A percentile compares a stretch with the other conserved stretches of the same genome.
Conservation (phyloP, 2,797 vertebrate species). For the Lacerta bilineata region DNA sequence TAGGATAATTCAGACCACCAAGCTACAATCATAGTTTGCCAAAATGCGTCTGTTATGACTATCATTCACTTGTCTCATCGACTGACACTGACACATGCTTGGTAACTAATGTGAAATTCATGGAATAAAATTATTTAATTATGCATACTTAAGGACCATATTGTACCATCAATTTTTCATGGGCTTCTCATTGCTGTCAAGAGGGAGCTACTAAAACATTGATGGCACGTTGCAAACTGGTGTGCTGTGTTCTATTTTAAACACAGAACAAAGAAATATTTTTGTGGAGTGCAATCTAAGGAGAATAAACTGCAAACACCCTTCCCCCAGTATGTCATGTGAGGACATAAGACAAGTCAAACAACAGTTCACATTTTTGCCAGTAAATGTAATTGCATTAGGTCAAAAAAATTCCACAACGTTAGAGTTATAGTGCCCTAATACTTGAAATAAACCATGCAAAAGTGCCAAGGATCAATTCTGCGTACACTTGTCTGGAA, state of each 20-base stretch:
- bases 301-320: constrained; percentile 42
- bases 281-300: constrained; percentile 59
- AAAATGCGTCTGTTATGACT: constrained; percentile 48
- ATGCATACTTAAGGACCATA: constrained; percentile 61
- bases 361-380: constrained; percentile 27
- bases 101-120: constrained; percentile 51
- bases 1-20: constrained; percentile 26
- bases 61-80: constrained; percentile 51
- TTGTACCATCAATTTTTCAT: constrained; percentile 74
- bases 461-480: constrained; percentile 16
- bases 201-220: constrained; percentile 77
- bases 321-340: constrained; percentile 10
- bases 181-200: constrained; percentile 66
- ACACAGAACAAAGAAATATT: constrained; percentile 70
- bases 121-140: constrained; percentile 65
- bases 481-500: too few relatives aligned
- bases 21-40: constrained; percentile 23
- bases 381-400: neutral
- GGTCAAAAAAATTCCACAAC: neutral
- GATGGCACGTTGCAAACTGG: constrained; percentile 71
- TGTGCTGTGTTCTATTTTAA: constrained; percentile 71
- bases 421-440: constrained; percentile 17
- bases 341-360: constrained; percentile 43
- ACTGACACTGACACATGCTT: constrained; percentile 34
- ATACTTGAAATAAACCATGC: neutral